A percentile compares a stretch with the other conserved stretches of the same genome.
phyloP scores from a whole-genome alignment of 2,113 vertebrate species.

The Microtus ochrogaster region DNA sequence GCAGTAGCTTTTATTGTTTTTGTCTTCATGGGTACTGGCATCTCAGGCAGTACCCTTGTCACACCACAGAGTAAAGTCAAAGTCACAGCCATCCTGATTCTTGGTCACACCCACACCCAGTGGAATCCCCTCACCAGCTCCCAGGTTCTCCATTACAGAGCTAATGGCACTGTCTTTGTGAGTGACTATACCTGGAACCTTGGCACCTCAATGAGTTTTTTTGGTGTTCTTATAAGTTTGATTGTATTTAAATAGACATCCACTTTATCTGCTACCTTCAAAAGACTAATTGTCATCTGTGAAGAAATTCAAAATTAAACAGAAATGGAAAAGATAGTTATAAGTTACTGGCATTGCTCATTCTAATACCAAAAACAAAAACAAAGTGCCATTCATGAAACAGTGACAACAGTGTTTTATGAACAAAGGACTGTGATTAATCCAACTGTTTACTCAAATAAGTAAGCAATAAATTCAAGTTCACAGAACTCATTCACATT shows the following conservation, averaged over 20 bases:
- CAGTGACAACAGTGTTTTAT: constrained; percentile 30
- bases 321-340: constrained; percentile 25
- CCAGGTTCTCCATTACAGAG: neutral
- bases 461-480: neutral
- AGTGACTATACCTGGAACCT: constrained; percentile 30
- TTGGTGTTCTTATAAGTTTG: neutral
- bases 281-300: constrained; percentile 35
- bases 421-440: constrained; percentile 49
- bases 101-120: constrained; percentile 38
- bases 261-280: neutral
- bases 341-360: neutral
- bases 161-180: neutral
- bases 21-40: neutral
- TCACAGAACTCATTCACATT: neutral
- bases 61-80: neutral
- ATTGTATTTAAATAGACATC: constrained; percentile 61
- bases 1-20: neutral
- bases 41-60: neutral
- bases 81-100: neutral
- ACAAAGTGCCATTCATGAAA: constrained; percentile 30
- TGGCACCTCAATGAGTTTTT: neutral
- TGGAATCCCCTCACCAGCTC: constrained; percentile 16
- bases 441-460: constrained; percentile 44
- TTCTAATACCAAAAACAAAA: constrained; percentile 48
- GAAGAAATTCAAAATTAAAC: constrained; percentile 52